Base-by-base conservation (phyloP, 2,888 invertebrate genomes). In the Chrysomela aeneicollis region DNA sequence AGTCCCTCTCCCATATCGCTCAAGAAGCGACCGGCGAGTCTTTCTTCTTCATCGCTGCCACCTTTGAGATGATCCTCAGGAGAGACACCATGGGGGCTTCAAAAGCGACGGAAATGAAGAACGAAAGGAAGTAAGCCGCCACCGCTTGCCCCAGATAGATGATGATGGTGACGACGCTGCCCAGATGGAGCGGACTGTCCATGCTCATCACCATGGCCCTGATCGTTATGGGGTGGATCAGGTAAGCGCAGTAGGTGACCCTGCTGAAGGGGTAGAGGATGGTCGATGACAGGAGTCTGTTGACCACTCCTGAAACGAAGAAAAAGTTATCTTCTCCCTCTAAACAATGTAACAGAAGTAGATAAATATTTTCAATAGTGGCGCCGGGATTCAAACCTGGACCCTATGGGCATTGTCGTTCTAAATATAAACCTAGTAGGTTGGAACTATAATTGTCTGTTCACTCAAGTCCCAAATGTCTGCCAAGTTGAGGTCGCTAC, bases 61-160 rank as follows among this genome's bases (percentile, higher is more conserved):
- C 74, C 69, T 81, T 80, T 17, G 80, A 70, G 22, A 83, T 75
- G 59, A 83, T 83, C 84, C 92, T 92, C 50, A 94, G 85, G 89
- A 94, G 90, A 65, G 92, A 91, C 71, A 94, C 93, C 58, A 92
- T 88, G 51, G 94, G 94, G 52, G 94, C 93, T 81, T 94, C 94
- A 81, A 93, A 94, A 0, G 92, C 88, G 64, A 94, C 84, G 1
- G 94, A 94, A 61, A 94, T 87, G 53, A 92, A 81, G 80, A 94
- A 93, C 10, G 93, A 90, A 22, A 94, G 81, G 64, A 88, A 83
- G 79, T 92, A 94, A 0, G 94, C 93, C 67, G 91, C 87, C 64
- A 92, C 89, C n/a, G 92, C 88, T 79, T 93, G 90, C 5, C 94
- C 94, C 77, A 93, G 86, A 85, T 92, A 94, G 71, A 92, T 86